These are phyloP conservation scores for Cryptus viduatorius DNA, from an alignment of 2,888 invertebrate species.

Conservation along the genomic window DNA sequence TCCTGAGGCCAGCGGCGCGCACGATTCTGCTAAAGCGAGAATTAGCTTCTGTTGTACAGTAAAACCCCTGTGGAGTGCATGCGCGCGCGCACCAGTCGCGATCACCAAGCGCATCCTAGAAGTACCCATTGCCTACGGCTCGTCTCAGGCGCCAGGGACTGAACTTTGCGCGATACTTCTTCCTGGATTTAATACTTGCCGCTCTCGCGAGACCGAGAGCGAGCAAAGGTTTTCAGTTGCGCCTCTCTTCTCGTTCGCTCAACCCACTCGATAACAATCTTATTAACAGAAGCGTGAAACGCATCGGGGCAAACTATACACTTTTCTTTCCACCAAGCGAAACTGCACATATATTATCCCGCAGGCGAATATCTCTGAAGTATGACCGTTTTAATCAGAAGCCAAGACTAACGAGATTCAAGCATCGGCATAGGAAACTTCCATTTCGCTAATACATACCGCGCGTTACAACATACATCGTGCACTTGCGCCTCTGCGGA, in stretches of 20 bases:
- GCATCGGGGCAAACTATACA: constrained; percentile 44
- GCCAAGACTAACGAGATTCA: constrained; percentile 56
- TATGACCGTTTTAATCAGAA: constrained; percentile 62
- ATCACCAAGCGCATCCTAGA: constrained; percentile 52
- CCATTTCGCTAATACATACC: constrained; percentile 32
- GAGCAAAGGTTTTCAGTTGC: background rate
- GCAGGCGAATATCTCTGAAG: constrained; percentile 28
- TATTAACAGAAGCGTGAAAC: constrained; percentile 73
- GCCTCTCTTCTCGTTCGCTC: constrained; percentile 36
- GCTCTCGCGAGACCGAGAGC: background rate
- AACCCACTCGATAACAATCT: constrained; percentile 69
- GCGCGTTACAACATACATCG: constrained; percentile 33
- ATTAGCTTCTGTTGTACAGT: constrained; percentile 48
- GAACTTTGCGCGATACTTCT: constrained; percentile 60
- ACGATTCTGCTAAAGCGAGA: constrained; percentile 31
- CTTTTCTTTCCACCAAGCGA: constrained; percentile 41
- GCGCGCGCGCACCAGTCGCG: constrained; percentile 1
- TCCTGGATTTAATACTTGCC: constrained; percentile 60
- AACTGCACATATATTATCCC: constrained; percentile 29
- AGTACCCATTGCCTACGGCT: constrained; percentile 39
- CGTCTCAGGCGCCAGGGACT: constrained; percentile 62
- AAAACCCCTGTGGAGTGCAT: background rate
- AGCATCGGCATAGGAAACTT: constrained; percentile 26
- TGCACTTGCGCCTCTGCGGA: background rate
- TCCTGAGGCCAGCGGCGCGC: constrained; percentile 22